phyloP scores from a whole-genome alignment of 2,888 invertebrate genomes.

The Euplagia quadripunctaria region DNA sequence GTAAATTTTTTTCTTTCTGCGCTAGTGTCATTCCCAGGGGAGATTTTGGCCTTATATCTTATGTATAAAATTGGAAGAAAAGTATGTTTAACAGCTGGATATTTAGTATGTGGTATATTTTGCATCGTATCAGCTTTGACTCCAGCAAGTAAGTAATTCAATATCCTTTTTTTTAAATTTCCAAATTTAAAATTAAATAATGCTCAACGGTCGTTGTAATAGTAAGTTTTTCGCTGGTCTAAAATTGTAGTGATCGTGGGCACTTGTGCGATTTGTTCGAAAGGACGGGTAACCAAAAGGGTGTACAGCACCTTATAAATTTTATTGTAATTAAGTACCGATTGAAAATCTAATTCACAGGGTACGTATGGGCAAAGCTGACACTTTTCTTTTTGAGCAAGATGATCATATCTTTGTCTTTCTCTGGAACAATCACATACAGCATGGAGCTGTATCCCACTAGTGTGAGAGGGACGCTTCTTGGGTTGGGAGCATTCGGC shows the following conservation, averaged over 20 bases:
- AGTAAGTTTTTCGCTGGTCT: not conserved
- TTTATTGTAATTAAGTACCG: not conserved
- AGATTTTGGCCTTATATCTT: slow-evolving; percentile 68
- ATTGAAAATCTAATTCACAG: slow-evolving; percentile 49
- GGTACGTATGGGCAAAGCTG: slow-evolving; percentile 65
- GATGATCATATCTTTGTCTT: slow-evolving; percentile 88
- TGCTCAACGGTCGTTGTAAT: too few relatives aligned
- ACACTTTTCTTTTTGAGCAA: slow-evolving; percentile 87
- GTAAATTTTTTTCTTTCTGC: slow-evolving; percentile 74
- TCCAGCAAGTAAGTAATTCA: slow-evolving; percentile 65
- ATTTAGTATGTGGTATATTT: slow-evolving; percentile 62
- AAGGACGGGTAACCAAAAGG: too few relatives aligned
- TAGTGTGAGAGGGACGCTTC: slow-evolving; percentile 87
- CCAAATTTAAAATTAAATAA: not conserved
- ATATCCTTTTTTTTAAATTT: not conserved
- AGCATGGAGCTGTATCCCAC: slow-evolving; percentile 90
- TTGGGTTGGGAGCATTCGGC: slow-evolving; percentile 83
- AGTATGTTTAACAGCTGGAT: slow-evolving; percentile 68
- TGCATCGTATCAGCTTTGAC: slow-evolving; percentile 67
- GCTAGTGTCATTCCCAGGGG: slow-evolving; percentile 78
- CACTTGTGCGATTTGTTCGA: not conserved
- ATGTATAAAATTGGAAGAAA: slow-evolving; percentile 77
- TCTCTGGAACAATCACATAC: slow-evolving; percentile 88
- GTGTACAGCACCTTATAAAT: too few relatives aligned
- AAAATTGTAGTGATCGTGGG: not conserved